A percentile compares a stretch with the other conserved stretches of the same genome.
phyloP scores from a whole-genome alignment of 2,113 vertebrate species.

The Narcine bancroftii region DNA sequence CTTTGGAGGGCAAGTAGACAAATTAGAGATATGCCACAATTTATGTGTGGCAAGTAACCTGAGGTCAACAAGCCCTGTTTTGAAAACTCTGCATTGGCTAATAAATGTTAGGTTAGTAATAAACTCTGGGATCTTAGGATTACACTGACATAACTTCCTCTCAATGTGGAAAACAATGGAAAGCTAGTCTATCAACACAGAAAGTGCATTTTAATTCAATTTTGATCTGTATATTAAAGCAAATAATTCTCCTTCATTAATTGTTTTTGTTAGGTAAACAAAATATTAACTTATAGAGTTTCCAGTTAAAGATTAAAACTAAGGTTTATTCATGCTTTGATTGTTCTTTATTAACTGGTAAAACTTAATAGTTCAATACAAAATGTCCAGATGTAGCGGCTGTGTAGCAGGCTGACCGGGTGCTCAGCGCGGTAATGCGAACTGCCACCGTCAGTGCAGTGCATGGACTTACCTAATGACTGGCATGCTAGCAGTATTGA shows the following conservation, averaged over 20 bases:
- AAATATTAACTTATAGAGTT: neutral
- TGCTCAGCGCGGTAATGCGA: no score
- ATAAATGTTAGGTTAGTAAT: slow-evolving; percentile 3
- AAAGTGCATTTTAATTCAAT: neutral
- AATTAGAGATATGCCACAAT: neutral
- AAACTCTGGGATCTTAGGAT: neutral
- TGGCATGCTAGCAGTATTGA: no score
- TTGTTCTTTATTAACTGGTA: neutral
- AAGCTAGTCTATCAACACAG: neutral
- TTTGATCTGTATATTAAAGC: neutral
- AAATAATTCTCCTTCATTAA: neutral
- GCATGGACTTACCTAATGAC: no score
- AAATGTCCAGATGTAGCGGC: no score
- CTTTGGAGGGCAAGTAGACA: neutral
- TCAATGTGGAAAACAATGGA: neutral
- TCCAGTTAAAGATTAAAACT: neutral
- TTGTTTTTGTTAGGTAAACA: neutral
- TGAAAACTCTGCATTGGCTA: neutral
- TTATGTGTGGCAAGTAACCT: neutral
- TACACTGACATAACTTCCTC: neutral
- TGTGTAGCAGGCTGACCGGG: no score
- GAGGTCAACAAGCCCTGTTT: neutral
- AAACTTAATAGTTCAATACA: neutral
- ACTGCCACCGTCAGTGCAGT: no score
- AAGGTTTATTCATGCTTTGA: neutral